Conservation (phyloP, 2,888 invertebrate genomes). For the Polydrusus tereticollis region DNA sequence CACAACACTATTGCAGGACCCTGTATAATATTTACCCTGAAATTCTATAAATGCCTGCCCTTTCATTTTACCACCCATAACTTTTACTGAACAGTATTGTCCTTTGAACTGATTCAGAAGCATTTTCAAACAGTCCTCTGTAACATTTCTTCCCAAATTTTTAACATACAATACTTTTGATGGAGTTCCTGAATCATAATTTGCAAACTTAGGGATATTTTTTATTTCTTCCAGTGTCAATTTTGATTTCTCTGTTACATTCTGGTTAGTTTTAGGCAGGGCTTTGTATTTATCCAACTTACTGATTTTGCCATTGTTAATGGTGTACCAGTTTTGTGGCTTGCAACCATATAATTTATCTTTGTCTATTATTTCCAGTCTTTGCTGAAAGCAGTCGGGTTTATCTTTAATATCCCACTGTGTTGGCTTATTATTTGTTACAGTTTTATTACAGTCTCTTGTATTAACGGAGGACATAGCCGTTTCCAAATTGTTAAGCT, state of each 20-base stretch:
- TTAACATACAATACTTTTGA: constrained; percentile 71
- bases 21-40: constrained; percentile 65
- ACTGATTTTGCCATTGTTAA: constrained; percentile 70
- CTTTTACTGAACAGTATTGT: constrained; percentile 64
- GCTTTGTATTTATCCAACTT: constrained; percentile 57
- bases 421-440: constrained; percentile 25
- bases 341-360: constrained; percentile 57
- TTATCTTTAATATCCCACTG: constrained; percentile 68
- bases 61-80: constrained; percentile 72
- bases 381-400: constrained; percentile 8
- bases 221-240: constrained; percentile 70
- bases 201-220: constrained; percentile 70
- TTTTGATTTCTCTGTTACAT: constrained; percentile 65
- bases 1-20: too few species aligned
- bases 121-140: constrained; percentile 67
- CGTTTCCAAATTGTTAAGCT: constrained; percentile 44
- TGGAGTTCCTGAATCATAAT: constrained; percentile 70
- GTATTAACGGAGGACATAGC: not conserved
- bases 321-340: constrained; percentile 68
- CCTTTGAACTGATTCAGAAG: constrained; percentile 61
- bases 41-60: constrained; percentile 74
- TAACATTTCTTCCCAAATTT: constrained; percentile 69
- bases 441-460: not conserved
- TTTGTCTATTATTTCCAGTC: constrained; percentile 29
- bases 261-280: constrained; percentile 7